Evolutionary conservation across 2,113 vertebrate genomes (phyloP), one percentile per base, ranked within the genome.

Genomic region (Heliornis fulica): DNA sequence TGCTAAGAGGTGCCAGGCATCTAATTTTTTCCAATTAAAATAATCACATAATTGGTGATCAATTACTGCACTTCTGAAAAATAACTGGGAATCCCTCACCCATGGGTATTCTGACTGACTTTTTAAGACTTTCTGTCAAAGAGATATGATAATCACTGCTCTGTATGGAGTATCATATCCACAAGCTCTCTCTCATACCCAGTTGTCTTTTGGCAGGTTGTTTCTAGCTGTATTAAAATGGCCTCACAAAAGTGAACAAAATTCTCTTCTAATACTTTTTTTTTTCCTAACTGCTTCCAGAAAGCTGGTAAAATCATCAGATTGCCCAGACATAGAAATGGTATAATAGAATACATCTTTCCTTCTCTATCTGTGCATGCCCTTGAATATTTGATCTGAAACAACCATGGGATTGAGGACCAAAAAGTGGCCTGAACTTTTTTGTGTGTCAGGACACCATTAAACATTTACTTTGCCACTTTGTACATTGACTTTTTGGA

Each of bases 11-110:
- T 80, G 77, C 57, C 89, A 93, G 54, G 34, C 53, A 26, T 63
- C 41, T 76, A 28, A 79, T 87, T 94, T 83, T 72, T 91, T 76
- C 50, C 78, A 93, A 85, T 96, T 96, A 94, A 91, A 96, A 53
- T 93, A 96, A 97, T 94, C 79, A 61, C 89, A 69, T 84, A 70
- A 93, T n/a, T 79, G 57, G 81, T 85, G 53, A 89, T 89, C 81
- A 93, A 3, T 93, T 94, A 72, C 70, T 23, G 22, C 53, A 9
- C 61, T 91, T 82, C 70, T 69, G 83, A 90, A 93, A 89, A 95
- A 84, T 87, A 85, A 43, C 57, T 65, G 34, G 84, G 84, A 94
- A 76, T 79, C 84, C 40, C 59, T 95, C 89, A 90, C 7, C 87
- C 61, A 4, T 54, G 75, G 91, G 41, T 87, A 61, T 65, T 76